These are phyloP conservation scores for Apteryx mantelli DNA, from an alignment of 2,113 vertebrate genomes.

Conservation along the genomic window DNA sequence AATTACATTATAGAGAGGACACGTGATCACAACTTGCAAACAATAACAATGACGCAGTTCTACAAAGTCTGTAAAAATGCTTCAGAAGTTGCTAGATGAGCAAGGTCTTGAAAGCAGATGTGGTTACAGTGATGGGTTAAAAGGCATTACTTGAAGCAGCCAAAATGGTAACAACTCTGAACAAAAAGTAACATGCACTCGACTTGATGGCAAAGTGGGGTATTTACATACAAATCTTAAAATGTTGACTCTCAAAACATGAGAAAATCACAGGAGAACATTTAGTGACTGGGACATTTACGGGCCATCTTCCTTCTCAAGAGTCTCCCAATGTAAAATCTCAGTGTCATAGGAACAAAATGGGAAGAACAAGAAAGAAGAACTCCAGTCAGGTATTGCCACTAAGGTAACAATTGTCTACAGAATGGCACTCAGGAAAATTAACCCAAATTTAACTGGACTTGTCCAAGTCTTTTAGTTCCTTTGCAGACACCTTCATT, in stretches of 20 bases:
- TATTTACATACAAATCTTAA: neutral
- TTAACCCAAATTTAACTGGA: neutral
- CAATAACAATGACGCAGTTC: neutral
- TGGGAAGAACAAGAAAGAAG: neutral
- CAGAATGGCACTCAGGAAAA: neutral
- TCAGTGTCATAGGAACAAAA: neutral
- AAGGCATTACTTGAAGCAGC: neutral
- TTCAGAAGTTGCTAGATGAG: neutral
- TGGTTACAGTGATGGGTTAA: neutral
- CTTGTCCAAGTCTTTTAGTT: neutral
- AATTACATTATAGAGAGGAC: neutral
- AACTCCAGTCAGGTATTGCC: neutral
- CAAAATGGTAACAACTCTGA: neutral
- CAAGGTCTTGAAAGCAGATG: neutral
- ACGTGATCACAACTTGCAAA: neutral
- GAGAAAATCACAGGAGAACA: neutral
- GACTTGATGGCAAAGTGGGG: neutral
- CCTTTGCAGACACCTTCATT: conserved; percentile 7
- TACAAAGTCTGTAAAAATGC: neutral
- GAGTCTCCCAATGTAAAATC: neutral
- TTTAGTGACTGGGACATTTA: neutral
- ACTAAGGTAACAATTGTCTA: neutral
- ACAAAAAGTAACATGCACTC: neutral
- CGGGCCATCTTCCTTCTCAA: neutral
- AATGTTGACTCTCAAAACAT: neutral